phyloP scores from a whole-genome alignment of 2,113 vertebrate species.

The Siphamia tubifer region DNA sequence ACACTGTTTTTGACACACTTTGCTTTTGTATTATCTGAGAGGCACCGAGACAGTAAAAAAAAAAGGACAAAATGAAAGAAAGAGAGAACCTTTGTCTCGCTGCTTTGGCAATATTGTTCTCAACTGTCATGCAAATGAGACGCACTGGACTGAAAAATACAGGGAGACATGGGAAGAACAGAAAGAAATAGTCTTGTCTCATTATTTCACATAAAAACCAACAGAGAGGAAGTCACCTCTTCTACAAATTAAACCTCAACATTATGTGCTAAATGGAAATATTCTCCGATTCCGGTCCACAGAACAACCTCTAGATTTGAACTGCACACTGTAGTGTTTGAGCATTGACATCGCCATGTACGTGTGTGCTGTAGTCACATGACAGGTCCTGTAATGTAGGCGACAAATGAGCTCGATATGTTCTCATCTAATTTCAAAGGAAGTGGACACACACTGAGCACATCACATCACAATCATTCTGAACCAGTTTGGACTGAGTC shows the following conservation, averaged over 20 bases:
- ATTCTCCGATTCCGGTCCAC: too few species aligned
- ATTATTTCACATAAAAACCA: constrained; percentile 4
- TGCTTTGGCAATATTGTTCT: constrained; percentile 50
- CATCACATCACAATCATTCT: too few species aligned
- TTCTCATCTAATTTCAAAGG: too few species aligned
- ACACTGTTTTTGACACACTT: constrained; percentile 3
- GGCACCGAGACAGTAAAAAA: constrained; percentile 34
- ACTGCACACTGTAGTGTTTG: too few species aligned
- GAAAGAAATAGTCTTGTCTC: constrained; percentile 13
- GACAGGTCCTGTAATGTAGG: too few species aligned
- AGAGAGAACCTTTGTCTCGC: constrained; percentile 38
- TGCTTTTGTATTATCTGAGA: constrained; percentile 25
- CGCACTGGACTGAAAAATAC: constrained; percentile 37
- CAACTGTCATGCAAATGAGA: constrained; percentile 64
- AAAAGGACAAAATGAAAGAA: constrained; percentile 43
- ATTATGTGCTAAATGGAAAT: neutral
- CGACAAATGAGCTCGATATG: too few species aligned
- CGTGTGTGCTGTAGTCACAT: too few species aligned
- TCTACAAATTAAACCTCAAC: neutral
- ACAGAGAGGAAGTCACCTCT: neutral
- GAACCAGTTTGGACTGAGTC: too few species aligned
- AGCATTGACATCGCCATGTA: too few species aligned
- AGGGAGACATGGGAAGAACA: neutral
- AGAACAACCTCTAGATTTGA: too few species aligned
- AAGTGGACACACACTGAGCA: too few species aligned